Evolutionary conservation across 2,113 vertebrate genomes (phyloP), one percentile per base, ranked within the genome.

Genomic region (Falcunculus frontatus): DNA sequence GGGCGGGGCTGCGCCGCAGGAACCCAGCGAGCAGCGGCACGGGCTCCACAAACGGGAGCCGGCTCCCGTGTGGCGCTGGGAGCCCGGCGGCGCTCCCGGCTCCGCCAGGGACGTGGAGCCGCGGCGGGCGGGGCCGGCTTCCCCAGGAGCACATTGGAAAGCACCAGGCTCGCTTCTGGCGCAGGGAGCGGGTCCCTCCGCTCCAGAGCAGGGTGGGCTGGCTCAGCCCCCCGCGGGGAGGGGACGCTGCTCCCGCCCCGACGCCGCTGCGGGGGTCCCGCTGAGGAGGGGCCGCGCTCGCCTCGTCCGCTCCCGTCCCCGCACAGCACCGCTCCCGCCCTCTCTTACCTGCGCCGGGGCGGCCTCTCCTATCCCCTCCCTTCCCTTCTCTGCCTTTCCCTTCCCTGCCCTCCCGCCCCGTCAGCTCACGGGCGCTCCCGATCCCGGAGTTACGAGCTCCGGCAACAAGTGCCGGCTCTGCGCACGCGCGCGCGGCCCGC

Each of bases 21-120:
- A 5, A 0, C 35, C 10, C 3, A 5, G 21, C 39, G 7, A 65
- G 17, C 35, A 0, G 13, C 42, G 13, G 17, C 14, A 0, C 2
- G 21, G 60, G 32, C 76, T 64, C 3, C 9, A 10, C 25, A 3
- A 17, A 10, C 6, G 7, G 26, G 42, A 26, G 19, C 25, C 8
- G 9, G 7, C 9, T 22, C 35, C 52, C 13, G 15, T 0, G 6
- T 0, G 6, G 6, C 59, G 17, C 70, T 4, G 64, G 56, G 18
- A 11, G 33, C 32, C 30, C 3, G 16, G 13, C 49, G 2, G 53
- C 0, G 50, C 5, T 37, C 50, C 68, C 23, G 13, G 39, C 49
- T 17, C 50, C 0, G 32, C 20, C 21, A 6, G 25, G 37, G 29
- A 75, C 39, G 32, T 0, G 67, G 41, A 23, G 37, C 2, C 2